Base-by-base conservation (phyloP, 2,888 invertebrate genomes). In the Tachina grossa region DNA sequence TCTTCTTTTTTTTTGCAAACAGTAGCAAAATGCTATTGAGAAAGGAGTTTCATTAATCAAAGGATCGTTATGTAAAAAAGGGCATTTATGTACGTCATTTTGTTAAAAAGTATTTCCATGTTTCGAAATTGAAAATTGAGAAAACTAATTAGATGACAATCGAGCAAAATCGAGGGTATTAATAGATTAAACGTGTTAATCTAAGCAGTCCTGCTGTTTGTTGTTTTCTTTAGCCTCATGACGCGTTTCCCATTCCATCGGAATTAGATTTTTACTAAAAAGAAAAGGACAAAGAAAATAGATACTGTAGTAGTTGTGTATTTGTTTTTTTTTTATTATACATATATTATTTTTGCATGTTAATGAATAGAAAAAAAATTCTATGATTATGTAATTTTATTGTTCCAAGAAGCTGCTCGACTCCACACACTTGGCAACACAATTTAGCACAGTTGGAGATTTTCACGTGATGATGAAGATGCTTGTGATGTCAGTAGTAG, bases 121-220 rank as follows among this genome's bases (percentile, higher is more conserved):
- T 86, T 87, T 76, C 65, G 22, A 86, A 85, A 87, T 85, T 71
- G 84, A 79, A 87, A 81, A 82, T 84, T 84, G 82, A 80, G 65
- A 69, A 31, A 82, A 86, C 86, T 88, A 88, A 88, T 88, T 88
- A 87, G 85, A 87, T 86, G 87, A 87, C 83, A 85, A 85, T 86
- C 83, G 83, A 74, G 81, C 84, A 51, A 84, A 82, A 65, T 82
- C 78, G 75, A 63, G 55, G 51, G 49, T 75, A 85, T 79, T 83
- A 85, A 85, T 76, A 85, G 82, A 83, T 85, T 85, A 83, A 85
- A 85, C 79, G 75, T 85, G 85, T 85, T 76, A 71, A 66, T 47
- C 65, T 53, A 78, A 69, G 69, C 49, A 72, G 45, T 74, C 85
- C 79, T 83, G 85, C 83, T 83, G 85, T 76, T 71, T 83, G 51